Evolutionary conservation across 2,888 invertebrate genomes (phyloP).

Genomic region (Pyrocoelia pectoralis): DNA sequence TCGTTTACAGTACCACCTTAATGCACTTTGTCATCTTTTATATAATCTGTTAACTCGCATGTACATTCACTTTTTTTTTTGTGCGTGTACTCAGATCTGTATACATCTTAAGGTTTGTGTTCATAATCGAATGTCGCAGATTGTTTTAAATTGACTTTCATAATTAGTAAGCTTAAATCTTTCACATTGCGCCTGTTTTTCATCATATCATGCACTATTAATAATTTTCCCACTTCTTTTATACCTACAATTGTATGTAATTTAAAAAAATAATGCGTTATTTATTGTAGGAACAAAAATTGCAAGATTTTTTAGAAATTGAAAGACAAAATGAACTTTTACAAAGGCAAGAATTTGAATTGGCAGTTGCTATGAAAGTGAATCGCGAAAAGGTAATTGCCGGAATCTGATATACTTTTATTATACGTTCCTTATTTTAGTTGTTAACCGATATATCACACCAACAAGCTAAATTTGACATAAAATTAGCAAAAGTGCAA

Average conservation of each 20-base stretch:
- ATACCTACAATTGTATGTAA: not conserved
- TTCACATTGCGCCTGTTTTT: not conserved
- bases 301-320: constrained; percentile 63
- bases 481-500: constrained; percentile 73
- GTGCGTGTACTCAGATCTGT: too few relatives aligned
- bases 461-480: constrained; percentile 72
- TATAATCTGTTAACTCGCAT: too few relatives aligned
- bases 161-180: not conserved
- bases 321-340: constrained; percentile 72
- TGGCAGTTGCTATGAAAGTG: constrained; percentile 69
- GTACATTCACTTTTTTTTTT: too few relatives aligned
- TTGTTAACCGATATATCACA: constrained; percentile 64
- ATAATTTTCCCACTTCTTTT: not conserved
- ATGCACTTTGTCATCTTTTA: too few relatives aligned
- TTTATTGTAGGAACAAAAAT: constrained; percentile 62
- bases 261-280: not conserved
- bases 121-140: too few relatives aligned
- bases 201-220: not conserved
- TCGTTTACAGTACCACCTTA: too few relatives aligned
- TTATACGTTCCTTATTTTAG: constrained; percentile 50
- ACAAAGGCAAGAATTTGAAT: constrained; percentile 70
- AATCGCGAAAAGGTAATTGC: constrained; percentile 66
- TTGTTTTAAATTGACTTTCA: too few relatives aligned
- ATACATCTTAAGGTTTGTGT: too few relatives aligned
- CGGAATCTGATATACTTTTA: constrained; percentile 4